Evolutionary conservation across 1,140 invertebrate genomes (phyloP), one percentile per base, ranked within the genome.

Genomic region (Streblospio benedicti): DNA sequence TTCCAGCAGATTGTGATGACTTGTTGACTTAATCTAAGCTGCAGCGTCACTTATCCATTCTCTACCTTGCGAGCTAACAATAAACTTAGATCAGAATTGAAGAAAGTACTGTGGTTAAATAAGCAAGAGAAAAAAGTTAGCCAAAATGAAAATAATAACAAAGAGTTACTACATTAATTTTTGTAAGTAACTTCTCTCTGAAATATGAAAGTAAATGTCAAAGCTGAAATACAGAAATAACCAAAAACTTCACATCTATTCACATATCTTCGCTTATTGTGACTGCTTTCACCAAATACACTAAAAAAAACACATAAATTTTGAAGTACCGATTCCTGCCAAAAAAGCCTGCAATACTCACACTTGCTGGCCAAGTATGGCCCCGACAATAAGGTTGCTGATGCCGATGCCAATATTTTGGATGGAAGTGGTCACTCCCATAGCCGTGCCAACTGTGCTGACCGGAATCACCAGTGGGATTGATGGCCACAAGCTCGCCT

Each of bases 361-460:
- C 18, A 64, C 49, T 32, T 47, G 49, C 16, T 62, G 44, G 27
- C 75, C 76, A 14, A 78, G 69, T 49, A 79, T 76, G 38, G 70
- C 64, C 6, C 78, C 78, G 18, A 79, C 77, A 41, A 78, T 61
- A n/a, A 78, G 41, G 59, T 79, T 79, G 28, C 73, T 77, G 50
- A 77, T 64, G 27, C 76, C 78, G 59, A 78, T 74, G n/a, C 78
- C 78, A 64, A 79, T 74, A 76, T 79, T 79, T 67, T 79, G 78
- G 54, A 79, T 65, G 27, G 75, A 78, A 20, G 76, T 79, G 16
- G 75, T 76, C 3, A 79, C 50, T 2, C 78, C 78, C 73, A 79
- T 76, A 16, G 78, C 78, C 53, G 76, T 79, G 12, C 78, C 78
- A 25, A 79, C 63, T 4, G 76, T 75, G 5, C 76, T 67, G 63